These are phyloP conservation scores for Macroramphosus scolopax DNA, from an alignment of 2,797 vertebrate species.

Conservation along the genomic window DNA sequence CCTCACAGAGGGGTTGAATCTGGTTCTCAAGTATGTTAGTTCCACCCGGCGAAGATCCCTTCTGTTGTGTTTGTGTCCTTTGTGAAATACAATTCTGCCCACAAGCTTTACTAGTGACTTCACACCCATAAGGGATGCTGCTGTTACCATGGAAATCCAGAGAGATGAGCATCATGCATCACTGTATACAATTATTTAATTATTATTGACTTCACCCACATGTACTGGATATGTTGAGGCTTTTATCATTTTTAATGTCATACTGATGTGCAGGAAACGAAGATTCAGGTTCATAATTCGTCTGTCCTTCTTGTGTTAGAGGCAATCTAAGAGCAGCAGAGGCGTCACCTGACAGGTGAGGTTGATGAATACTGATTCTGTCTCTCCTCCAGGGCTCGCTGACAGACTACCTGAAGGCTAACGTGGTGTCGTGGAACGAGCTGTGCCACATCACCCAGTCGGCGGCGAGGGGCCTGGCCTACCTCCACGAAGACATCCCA, in stretches of 20 bases:
- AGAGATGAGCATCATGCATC: constrained; percentile 10
- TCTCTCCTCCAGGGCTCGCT: constrained; percentile 85
- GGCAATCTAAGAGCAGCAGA: no score
- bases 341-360: no score
- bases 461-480: constrained; percentile 89
- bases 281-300: no score
- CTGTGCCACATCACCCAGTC: constrained; percentile 91
- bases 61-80: background rate
- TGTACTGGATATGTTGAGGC: background rate
- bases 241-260: no score
- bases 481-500: constrained; percentile 94
- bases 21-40: no score
- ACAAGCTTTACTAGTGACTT: constrained; percentile 10
- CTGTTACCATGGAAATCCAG: constrained; percentile 29
- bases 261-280: no score
- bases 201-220: no score
- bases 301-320: background rate
- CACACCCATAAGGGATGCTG: constrained; percentile 17
- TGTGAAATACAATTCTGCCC: constrained; percentile 8
- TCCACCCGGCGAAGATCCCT: no score
- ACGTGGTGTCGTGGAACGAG: constrained; percentile 94
- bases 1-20: no score
- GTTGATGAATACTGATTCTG: no score
- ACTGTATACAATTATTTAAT: constrained; percentile 4
- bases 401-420: constrained; percentile 94